Evolutionary conservation across 1,140 invertebrate genomes (phyloP).

Genomic region (Aporrectodea caliginosa): DNA sequence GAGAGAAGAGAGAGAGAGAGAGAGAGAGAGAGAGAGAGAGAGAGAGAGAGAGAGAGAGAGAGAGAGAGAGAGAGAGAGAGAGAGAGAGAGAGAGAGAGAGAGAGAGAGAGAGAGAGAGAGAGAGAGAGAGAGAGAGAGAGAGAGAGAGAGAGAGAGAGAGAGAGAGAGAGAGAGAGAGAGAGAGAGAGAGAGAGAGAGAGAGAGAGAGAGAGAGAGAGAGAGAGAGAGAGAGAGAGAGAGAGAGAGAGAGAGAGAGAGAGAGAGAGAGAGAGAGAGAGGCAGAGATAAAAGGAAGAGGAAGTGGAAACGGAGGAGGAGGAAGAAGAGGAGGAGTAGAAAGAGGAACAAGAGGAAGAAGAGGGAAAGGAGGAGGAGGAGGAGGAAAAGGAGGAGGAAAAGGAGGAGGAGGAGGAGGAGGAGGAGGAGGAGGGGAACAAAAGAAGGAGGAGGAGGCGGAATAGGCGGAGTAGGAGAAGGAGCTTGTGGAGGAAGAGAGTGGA

Average conservation of each 20-base stretch:
- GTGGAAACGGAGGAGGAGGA: not conserved
- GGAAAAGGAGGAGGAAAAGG: too few species aligned
- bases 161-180: too few species aligned
- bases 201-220: not conserved
- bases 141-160: too few species aligned
- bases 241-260: constrained; percentile 1
- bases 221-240: constrained; percentile 1
- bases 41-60: not conserved
- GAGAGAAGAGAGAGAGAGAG: constrained; percentile 1
- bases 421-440: not conserved
- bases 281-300: not conserved
- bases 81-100: too few species aligned
- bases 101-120: too few species aligned
- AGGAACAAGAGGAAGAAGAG: too few species aligned
- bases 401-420: too few species aligned
- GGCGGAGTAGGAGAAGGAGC: too few species aligned
- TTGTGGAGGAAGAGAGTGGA: too few species aligned
- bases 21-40: not conserved
- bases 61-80: not conserved
- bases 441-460: not conserved
- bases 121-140: too few species aligned
- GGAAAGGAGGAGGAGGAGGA: not conserved
- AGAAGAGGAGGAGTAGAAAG: not conserved
- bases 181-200: not conserved
- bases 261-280: not conserved